Base-by-base conservation (phyloP, 2,113 vertebrate genomes). In the Brienomyrus brachyistius region DNA sequence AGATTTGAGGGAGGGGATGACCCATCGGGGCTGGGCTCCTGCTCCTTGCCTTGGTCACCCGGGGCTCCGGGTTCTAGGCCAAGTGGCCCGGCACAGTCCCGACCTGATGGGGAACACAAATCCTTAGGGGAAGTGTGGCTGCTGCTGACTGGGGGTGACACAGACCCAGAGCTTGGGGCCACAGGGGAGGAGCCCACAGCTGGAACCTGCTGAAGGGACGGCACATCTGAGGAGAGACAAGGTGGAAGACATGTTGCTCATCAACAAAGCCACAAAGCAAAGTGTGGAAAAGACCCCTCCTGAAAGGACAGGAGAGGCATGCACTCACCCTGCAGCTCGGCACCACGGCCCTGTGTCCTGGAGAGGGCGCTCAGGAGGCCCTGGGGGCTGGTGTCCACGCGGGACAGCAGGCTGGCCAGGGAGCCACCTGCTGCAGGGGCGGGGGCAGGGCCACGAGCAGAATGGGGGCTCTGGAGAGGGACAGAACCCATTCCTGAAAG, bases 341-440 rank as follows among this genome's bases (percentile, higher is more conserved):
- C 95, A 0, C 96, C 94, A 90, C 96, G 96, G 0, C 95, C 93
- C 93, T 98, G 97, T 40, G 96, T 97, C 96, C 98, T 99, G 91
- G 98, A 98, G 91, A 99, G 96, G 45, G 96, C 98, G 0, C 96
- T 97, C 23, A 99, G 93, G 91, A 99, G 96, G 70, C 97, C 97
- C 91, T 97, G 96, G 0, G 98, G 97, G 92, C 95, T 98, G 93
- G 99, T 94, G 74, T 99, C 98, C 70, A 98, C 98, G 88, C 97
- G 97, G 40, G 98, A 98, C 62, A 99, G 95, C 51, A 99, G 96
- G 90, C 96, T 98, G 43, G 97, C 97, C 91, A 98, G 93, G 0
- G 98, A 96, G 82, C 82, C 35, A 21, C 21, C n/a, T 45, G 40
- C 19, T 8, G 19, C 10, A 35, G 40, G 47, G 45, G 40, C 0